Percentiles rank a stretch among this genome's conserved stretches.
These are phyloP conservation scores for Schizopygopsis pylzovi DNA, from an alignment of 2,797 vertebrate species.

Conservation along the genomic window DNA sequence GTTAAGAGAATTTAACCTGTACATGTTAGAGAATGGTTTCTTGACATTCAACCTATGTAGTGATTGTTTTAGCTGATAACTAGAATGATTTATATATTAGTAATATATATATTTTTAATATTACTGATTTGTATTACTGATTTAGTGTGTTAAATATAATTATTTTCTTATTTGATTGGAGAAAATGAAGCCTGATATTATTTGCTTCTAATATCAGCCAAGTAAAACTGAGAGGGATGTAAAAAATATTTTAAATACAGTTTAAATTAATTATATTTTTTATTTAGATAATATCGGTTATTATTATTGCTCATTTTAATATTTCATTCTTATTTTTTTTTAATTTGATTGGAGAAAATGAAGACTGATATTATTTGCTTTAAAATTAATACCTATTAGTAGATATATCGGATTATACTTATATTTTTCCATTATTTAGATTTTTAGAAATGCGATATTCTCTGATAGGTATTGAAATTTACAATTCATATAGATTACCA, in stretches of 20 bases:
- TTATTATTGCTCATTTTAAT: background rate
- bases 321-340: background rate
- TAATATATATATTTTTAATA: background rate
- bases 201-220: background rate
- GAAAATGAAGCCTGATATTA: background rate
- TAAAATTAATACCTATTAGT: too few species aligned
- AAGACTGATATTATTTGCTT: background rate
- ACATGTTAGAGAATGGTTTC: background rate
- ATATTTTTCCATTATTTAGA: too few species aligned
- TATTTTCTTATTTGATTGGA: background rate
- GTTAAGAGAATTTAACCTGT: background rate
- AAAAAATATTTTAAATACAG: background rate
- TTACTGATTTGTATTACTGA: background rate
- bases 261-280: background rate
- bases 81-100: background rate
- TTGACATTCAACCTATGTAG: background rate
- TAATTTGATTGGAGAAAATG: background rate
- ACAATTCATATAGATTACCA: too few species aligned
- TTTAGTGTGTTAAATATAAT: background rate
- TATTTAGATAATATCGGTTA: background rate
- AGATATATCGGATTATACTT: too few species aligned
- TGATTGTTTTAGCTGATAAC: background rate
- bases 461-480: too few species aligned
- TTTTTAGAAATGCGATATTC: too few species aligned
- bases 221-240: background rate